A percentile compares a stretch with the other conserved stretches of the same genome.
Evolutionary conservation across 2,888 invertebrate genomes (phyloP).

Genomic region (Teleiodes luculella): DNA sequence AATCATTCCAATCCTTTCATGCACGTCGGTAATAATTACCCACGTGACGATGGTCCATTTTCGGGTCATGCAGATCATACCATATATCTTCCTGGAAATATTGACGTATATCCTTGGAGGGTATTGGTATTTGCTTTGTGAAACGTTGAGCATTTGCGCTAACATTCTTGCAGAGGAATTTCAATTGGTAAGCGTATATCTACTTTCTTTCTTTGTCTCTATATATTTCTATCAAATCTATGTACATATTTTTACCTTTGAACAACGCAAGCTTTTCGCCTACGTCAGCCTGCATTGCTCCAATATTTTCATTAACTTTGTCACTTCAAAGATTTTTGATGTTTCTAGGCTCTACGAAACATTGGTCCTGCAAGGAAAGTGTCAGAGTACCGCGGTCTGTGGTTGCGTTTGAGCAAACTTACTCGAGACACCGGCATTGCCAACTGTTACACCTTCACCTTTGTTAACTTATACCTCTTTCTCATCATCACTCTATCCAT

Average conservation of each 20-base stretch:
- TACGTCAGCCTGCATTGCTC: too few relatives aligned
- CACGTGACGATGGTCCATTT: slow-evolving; percentile 85
- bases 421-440: slow-evolving; percentile 83
- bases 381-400: slow-evolving; percentile 83
- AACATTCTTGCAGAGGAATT: slow-evolving; percentile 83
- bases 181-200: slow-evolving; percentile 75
- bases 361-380: slow-evolving; percentile 84
- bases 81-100: slow-evolving; percentile 84
- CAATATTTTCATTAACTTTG: too few relatives aligned
- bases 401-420: slow-evolving; percentile 84
- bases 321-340: too few relatives aligned
- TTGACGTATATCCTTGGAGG: slow-evolving; percentile 84
- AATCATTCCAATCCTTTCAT: slow-evolving; percentile 80
- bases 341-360: slow-evolving; percentile 78
- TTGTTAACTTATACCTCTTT: slow-evolving; percentile 83
- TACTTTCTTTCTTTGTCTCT: too few relatives aligned
- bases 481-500: slow-evolving; percentile 86
- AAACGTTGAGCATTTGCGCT: slow-evolving; percentile 81
- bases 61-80: slow-evolving; percentile 80
- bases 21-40: slow-evolving; percentile 81
- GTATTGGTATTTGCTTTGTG: slow-evolving; percentile 84
- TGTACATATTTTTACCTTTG: too few relatives aligned
- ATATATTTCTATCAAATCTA: too few relatives aligned
- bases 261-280: too few relatives aligned
- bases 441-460: slow-evolving; percentile 83